Evolutionary conservation across 2,113 vertebrate species (phyloP).

Genomic region (Rhadina sibilatrix): DNA sequence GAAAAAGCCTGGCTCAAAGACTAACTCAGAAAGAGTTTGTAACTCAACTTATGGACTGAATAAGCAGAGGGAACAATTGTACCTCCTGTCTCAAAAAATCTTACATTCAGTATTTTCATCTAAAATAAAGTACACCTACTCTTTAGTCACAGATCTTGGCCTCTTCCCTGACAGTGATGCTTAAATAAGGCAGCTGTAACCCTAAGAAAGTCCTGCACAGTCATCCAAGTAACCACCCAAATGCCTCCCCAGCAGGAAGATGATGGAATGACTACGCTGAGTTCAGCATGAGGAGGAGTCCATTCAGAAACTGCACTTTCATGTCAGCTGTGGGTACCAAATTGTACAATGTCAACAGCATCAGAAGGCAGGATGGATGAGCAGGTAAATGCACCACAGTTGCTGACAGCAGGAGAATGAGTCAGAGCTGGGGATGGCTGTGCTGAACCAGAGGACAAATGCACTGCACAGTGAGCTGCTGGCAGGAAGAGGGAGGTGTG

Average conservation of each 20-base stretch:
- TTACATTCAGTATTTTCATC: not conserved
- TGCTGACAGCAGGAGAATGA: conserved; percentile 4
- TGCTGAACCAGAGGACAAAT: not conserved
- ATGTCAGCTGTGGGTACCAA: not conserved
- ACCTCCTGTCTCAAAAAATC: not conserved
- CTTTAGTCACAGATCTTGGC: not conserved
- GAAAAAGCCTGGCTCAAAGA: not conserved
- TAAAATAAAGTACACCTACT: not conserved
- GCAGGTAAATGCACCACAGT: not conserved
- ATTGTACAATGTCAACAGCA: not conserved
- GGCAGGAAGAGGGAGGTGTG: not conserved
- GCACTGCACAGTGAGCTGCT: not conserved
- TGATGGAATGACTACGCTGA: not conserved
- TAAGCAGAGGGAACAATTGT: not conserved
- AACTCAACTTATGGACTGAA: not conserved
- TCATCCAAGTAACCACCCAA: not conserved
- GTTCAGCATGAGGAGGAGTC: not conserved
- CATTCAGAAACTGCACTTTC: not conserved
- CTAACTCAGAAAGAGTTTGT: not conserved
- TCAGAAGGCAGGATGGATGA: not conserved
- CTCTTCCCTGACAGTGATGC: not conserved
- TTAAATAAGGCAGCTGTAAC: not conserved
- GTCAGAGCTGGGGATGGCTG: not conserved
- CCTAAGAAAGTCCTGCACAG: not conserved
- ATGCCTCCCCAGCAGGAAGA: not conserved